These are phyloP conservation scores for Neoitamus cyanurus DNA, from an alignment of 2,888 invertebrate species.

Conservation along the genomic window DNA sequence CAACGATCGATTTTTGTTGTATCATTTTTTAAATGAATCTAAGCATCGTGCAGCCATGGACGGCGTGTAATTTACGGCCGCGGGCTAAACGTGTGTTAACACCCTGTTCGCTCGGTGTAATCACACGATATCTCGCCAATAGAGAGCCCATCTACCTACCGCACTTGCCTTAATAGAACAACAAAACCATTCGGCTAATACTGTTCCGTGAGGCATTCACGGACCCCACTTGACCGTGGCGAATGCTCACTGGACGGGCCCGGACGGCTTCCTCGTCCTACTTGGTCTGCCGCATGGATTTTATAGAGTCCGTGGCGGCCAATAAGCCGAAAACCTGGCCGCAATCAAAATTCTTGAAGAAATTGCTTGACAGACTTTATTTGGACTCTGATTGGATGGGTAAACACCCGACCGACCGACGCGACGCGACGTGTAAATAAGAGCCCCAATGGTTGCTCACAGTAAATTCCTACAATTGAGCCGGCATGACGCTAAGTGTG, in stretches of 20 bases:
- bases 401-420: slow-evolving; percentile 11
- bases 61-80: slow-evolving; percentile 47
- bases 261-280: neutral
- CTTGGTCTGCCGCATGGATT: neutral
- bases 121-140: slow-evolving; percentile 49
- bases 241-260: slow-evolving; percentile 8
- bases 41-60: slow-evolving; percentile 7
- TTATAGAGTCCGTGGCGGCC: neutral
- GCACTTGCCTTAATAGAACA: slow-evolving; percentile 30
- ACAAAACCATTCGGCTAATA: slow-evolving; percentile 23
- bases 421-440: slow-evolving; percentile 44
- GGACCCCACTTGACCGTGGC: slow-evolving; percentile 40
- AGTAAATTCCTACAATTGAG: slow-evolving; percentile 36
- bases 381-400: slow-evolving; percentile 46
- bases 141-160: slow-evolving; percentile 40
- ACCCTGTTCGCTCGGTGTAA: slow-evolving; percentile 47
- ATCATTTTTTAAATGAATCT: slow-evolving; percentile 38
- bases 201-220: neutral
- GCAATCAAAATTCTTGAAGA: slow-evolving; percentile 43
- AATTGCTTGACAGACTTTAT: slow-evolving; percentile 37
- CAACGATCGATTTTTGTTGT: slow-evolving; percentile 11
- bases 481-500: slow-evolving; percentile 36
- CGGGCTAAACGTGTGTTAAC: slow-evolving; percentile 50
- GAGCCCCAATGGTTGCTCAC: slow-evolving; percentile 30
- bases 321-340: slow-evolving; percentile 8